Percentiles rank a stretch among this genome's conserved stretches.
These are phyloP conservation scores for Pheosia gnoma DNA, from an alignment of 2,888 invertebrate species.

Conservation along the genomic window DNA sequence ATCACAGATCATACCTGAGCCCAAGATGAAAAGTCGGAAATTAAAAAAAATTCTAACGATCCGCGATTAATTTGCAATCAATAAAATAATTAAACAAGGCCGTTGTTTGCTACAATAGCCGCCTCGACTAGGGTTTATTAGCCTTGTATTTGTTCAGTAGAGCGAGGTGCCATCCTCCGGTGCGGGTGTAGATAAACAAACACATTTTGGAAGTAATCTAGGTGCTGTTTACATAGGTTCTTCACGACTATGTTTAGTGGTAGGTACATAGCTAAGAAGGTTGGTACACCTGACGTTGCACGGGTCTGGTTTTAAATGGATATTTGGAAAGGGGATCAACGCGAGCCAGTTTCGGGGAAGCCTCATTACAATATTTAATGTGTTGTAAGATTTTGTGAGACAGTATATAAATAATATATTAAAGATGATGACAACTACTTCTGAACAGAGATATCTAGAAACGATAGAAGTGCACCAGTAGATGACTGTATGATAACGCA, in stretches of 20 bases:
- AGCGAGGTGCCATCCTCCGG: slow-evolving; percentile 33
- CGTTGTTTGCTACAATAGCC: slow-evolving; percentile 43
- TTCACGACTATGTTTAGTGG: slow-evolving; percentile 31
- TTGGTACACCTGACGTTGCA: background rate
- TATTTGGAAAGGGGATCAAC: background rate
- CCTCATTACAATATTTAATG: too few relatives aligned
- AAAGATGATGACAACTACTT: too few relatives aligned
- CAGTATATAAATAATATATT: too few relatives aligned
- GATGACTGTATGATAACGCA: too few relatives aligned
- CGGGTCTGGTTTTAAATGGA: background rate
- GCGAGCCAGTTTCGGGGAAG: too few relatives aligned
- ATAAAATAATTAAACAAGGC: slow-evolving; percentile 41
- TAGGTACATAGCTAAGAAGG: slow-evolving; percentile 18
- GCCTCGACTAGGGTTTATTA: slow-evolving; percentile 57
- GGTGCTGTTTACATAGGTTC: slow-evolving; percentile 52
- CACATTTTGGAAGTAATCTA: slow-evolving; percentile 60
- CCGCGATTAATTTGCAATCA: slow-evolving; percentile 37
- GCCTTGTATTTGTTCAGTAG: slow-evolving; percentile 58
- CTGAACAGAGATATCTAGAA: too few relatives aligned
- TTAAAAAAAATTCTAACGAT: slow-evolving; percentile 18
- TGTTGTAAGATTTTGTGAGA: too few relatives aligned
- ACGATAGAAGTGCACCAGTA: too few relatives aligned
- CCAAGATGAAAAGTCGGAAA: background rate
- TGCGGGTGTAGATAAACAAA: slow-evolving; percentile 51
- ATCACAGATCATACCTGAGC: background rate